Percentiles rank a stretch among this genome's conserved stretches.
Conservation (phyloP, 2,888 invertebrate species). For the Eumacrocentrus americanus region DNA sequence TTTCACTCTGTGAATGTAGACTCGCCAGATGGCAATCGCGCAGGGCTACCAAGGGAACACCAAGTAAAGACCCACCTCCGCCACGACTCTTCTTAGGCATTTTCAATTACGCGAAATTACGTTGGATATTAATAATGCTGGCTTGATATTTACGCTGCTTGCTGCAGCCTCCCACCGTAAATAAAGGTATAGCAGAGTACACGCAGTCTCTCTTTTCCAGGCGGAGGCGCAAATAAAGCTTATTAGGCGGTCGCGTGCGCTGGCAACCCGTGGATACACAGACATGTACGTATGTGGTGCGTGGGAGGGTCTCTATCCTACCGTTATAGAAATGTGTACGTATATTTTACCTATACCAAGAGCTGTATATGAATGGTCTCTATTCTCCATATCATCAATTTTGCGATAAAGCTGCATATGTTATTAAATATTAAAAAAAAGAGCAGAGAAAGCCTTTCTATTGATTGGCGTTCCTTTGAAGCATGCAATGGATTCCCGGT, state of each 20-base stretch:
- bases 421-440: too few relatives aligned
- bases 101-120: conserved; percentile 52
- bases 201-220: conserved; percentile 31
- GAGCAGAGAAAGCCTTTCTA: too few relatives aligned
- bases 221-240: conserved; percentile 44
- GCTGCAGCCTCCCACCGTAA: conserved; percentile 35
- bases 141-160: conserved; percentile 45
- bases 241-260: conserved; percentile 37
- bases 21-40: conserved; percentile 14
- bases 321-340: too few relatives aligned
- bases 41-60: conserved; percentile 1
- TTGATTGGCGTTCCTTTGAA: conserved; percentile 9
- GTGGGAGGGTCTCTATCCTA: too few relatives aligned
- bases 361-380: too few relatives aligned
- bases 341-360: too few relatives aligned
- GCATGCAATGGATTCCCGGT: conserved; percentile 7
- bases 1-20: conserved; percentile 4
- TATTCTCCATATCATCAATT: too few relatives aligned
- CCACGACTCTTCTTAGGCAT: conserved; percentile 44
- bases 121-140: conserved; percentile 48
- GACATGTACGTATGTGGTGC: too few relatives aligned
- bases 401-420: too few relatives aligned
- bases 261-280: background rate
- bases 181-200: conserved; percentile 42
- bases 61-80: too few relatives aligned